phyloP scores from a whole-genome alignment of 1,140 invertebrate genomes.

The Leptinotarsa defecta region DNA sequence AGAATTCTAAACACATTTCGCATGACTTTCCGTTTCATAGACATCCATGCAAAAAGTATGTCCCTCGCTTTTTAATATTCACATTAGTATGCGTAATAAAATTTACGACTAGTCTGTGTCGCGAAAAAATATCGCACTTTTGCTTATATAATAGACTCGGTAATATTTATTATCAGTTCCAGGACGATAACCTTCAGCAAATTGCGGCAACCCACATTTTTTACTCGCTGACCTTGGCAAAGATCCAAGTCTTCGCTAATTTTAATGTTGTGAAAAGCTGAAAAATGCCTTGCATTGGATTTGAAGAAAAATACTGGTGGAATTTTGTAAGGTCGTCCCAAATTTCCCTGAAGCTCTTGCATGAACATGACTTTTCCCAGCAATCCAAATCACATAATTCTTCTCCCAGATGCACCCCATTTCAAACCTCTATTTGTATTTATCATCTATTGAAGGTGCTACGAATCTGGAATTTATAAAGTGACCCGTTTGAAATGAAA shows the following conservation, averaged over 20 bases:
- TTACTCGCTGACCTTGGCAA: constrained; percentile 18
- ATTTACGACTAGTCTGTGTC: background rate
- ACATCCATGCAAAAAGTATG: background rate
- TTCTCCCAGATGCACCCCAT: too few relatives aligned
- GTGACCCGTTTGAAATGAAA: too few relatives aligned
- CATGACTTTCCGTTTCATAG: background rate
- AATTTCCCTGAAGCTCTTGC: too few relatives aligned
- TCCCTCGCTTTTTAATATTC: background rate
- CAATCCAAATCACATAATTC: too few relatives aligned
- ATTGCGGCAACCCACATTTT: constrained; percentile 7
- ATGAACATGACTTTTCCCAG: too few relatives aligned
- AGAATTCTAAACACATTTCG: background rate
- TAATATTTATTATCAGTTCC: constrained; percentile 7
- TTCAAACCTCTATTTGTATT: too few relatives aligned
- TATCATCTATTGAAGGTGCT: too few relatives aligned
- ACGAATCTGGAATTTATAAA: too few relatives aligned
- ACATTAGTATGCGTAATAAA: constrained; percentile 8
- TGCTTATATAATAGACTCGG: background rate
- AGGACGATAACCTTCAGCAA: constrained; percentile 1
- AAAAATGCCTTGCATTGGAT: background rate
- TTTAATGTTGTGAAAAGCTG: background rate
- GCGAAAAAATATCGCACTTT: constrained; percentile 6
- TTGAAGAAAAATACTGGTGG: too few relatives aligned
- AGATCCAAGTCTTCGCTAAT: constrained; percentile 16
- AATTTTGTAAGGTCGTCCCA: too few relatives aligned